Base-by-base conservation (phyloP, 2,888 invertebrate genomes). In the Pyralis farinalis region DNA sequence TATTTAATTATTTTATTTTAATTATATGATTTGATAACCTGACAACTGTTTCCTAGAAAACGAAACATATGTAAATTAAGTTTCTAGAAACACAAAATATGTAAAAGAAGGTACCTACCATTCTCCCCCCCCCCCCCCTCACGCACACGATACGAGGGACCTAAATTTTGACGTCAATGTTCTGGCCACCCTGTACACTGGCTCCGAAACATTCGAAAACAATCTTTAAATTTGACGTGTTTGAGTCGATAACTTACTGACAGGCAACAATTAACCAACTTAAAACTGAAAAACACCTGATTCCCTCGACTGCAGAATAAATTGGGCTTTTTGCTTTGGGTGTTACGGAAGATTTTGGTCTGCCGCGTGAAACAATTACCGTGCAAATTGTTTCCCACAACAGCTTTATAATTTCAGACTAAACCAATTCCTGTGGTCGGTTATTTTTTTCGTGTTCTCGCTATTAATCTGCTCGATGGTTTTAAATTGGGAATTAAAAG, bases 391-490 rank as follows among this genome's bases (percentile, higher is more conserved):
- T 25, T 25, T 25, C 7, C 25, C n/a, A 25, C 5, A 7, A 16
- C 4, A n/a, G 25, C 25, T 25, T 25, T 25, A 25, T 25, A 5
- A 25, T 25, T 25, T 25, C 7, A 25, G 33, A n/a, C 30, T 16
- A 20, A 7, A 12, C 20, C 10, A 9, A 29, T 1, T 22, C 8
- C 21, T 32, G 34, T 34, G 34, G 32, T 7, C 25, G 21, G 21
- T 12, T 37, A 42, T 29, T 28, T 33, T 34, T 28, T 29, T n/a
- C 16, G 2, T 25, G 5, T 25, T 25, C 7, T 25, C 25, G n/a
- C n/a, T 4, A 25, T 25, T 25, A 25, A 25, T 25, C 25, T 25
- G 25, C n/a, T 25, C 1, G 2, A 16, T 16, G 3, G 16, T 4
- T 16, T 16, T 16, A 16, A 16, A 3, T 16, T 16, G 16, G n/a